Evolutionary conservation across 2,888 invertebrate genomes (phyloP), one percentile per base, ranked within the genome.

Genomic region (Eucera pruinosa): DNA sequence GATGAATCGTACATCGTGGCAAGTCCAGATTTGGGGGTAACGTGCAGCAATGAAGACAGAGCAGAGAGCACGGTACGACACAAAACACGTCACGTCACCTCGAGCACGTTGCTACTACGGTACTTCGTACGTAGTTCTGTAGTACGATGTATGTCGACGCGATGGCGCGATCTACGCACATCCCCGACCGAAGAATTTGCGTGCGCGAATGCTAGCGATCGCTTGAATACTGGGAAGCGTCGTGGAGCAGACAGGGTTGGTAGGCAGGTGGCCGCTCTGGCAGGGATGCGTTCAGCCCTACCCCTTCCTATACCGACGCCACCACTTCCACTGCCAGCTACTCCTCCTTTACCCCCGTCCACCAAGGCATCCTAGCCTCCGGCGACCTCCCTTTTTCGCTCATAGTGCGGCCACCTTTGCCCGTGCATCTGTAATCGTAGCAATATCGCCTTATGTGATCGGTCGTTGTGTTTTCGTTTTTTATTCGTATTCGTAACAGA

Each of bases 151-250:
- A 36, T 25, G 67, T 43, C 64, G 68, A 74, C 55, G 66, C 73
- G 80, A 23, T 79, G 75, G 68, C 82, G 72, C 80, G 79, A 60
- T 81, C 74, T 70, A 85, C 78, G 81, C 80, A 73, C 62, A 80
- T 71, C 74, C 83, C 70, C 70, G 55, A 71, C 71, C 68, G 68
- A 71, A 48, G 78, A 72, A 67, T 78, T 72, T 82, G 80, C 85
- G 83, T 85, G 85, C 81, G 74, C 78, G 79, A 74, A 60, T 76
- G 66, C 23, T 85, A 80, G 82, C 80, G 81, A 81, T 87, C 85
- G 84, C 84, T 84, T 83, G 88, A 88, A 84, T 84, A 88, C 87
- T 88, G 88, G 85, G 87, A 80, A 83, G 82, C 77, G 72, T 83
- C 78, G 82, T 79, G 78, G 77, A 81, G 84, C 84, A 74, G 76